These are phyloP conservation scores for Bothrops alternatus DNA, from an alignment of 2,797 vertebrate genomes.

Conservation along the genomic window DNA sequence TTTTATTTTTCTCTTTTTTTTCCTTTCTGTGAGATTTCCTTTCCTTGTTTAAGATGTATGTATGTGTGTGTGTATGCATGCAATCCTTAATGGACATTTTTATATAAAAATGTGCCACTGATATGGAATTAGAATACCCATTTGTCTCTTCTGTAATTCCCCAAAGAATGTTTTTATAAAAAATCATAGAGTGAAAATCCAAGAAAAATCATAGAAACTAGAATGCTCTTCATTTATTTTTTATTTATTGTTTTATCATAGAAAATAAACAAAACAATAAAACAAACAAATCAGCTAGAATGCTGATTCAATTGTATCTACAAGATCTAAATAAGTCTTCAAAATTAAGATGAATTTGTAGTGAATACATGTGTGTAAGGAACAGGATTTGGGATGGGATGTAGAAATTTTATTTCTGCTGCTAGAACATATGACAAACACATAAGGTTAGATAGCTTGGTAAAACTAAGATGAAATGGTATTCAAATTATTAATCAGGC, in stretches of 20 bases:
- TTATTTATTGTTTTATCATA: no score
- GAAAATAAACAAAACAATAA: no score
- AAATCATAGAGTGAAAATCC: background rate
- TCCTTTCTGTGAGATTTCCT: background rate
- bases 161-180: background rate
- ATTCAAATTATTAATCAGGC: background rate
- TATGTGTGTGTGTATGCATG: no score
- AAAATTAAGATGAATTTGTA: background rate
- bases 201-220: background rate
- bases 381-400: background rate
- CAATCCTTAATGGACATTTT: background rate
- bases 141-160: background rate
- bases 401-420: background rate
- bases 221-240: background rate
- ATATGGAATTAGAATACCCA: background rate
- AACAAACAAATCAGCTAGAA: no score
- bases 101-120: background rate
- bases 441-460: background rate
- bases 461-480: background rate
- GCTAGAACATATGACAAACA: background rate
- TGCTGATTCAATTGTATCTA: background rate
- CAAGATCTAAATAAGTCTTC: background rate
- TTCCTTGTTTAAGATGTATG: background rate
- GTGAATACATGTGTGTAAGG: background rate
- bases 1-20: background rate